Evolutionary conservation across 2,113 vertebrate genomes (phyloP), one percentile per base, ranked within the genome.

Genomic region (Ovis canadensis): DNA sequence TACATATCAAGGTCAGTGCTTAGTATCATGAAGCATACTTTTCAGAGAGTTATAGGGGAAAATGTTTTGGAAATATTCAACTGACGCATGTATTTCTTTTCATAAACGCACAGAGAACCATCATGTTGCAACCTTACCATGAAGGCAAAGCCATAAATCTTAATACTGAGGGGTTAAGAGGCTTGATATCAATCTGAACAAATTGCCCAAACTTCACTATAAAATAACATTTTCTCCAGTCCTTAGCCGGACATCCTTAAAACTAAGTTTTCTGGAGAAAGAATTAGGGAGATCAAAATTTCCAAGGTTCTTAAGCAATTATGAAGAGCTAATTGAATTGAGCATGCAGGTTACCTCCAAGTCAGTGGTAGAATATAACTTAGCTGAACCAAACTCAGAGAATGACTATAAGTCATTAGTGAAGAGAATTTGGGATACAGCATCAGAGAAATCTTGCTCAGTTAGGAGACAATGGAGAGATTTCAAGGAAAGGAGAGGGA

Each of bases 1-100:
- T 7, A 71, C 4, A 36, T 43, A 33, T 19, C 5, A 36, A 4
- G 3, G 7, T 52, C 11, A 4, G 6, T 9, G 43, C 0, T 36
- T 11, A 3, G 7, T 31, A n/a, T n/a, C 52, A 1, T 81, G 31
- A 96, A 96, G 6, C 29, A 83, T 7, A 48, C 4, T n/a, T 6
- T 54, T n/a, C 9, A 12, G 27, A n/a, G 48, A 45, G 10, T 7
- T 71, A 74, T 1, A 77, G 36, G 67, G 17, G 9, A 36, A 33
- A 67, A 7, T 43, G 0, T 36, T 91, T 19, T 40, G 33, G 19
- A 91, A 62, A 93, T 6, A 67, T 36, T 78, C 48, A 60, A 0
- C 40, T 67, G 27, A 40, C 21, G 2, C 6, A 25, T 55, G 7
- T 55, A 5, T 77, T 43, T 86, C 21, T 33, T 57, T 45, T 52